phyloP scores from a whole-genome alignment of 2,888 invertebrate species.

The Apotomis capreana region DNA sequence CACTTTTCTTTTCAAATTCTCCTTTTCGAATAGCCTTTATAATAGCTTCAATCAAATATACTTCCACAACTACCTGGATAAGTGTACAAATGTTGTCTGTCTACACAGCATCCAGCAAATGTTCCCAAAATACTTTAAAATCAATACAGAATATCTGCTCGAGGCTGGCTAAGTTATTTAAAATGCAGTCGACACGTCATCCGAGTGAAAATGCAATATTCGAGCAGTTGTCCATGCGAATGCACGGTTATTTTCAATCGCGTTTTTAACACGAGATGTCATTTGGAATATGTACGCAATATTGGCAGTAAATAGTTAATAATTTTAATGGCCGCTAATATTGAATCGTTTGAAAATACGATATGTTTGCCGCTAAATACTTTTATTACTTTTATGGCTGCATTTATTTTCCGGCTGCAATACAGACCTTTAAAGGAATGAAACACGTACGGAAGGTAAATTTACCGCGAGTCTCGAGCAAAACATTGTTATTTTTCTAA shows the following conservation, averaged over 20 bases:
- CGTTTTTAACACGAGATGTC: slow-evolving; percentile 49
- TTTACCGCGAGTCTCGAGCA: slow-evolving; percentile 37
- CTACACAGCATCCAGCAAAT: slow-evolving; percentile 43
- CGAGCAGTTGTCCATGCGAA: slow-evolving; percentile 69
- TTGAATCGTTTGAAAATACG: background rate
- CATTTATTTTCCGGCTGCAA: slow-evolving; percentile 29
- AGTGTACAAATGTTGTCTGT: background rate
- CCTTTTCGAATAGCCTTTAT: background rate
- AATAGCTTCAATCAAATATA: slow-evolving; percentile 8
- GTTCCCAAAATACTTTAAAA: slow-evolving; percentile 64
- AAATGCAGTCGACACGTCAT: slow-evolving; percentile 80
- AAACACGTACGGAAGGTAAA: slow-evolving; percentile 41
- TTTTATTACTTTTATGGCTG: slow-evolving; percentile 16
- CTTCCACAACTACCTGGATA: slow-evolving; percentile 1
- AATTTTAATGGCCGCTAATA: background rate
- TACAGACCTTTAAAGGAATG: slow-evolving; percentile 37
- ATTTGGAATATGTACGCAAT: slow-evolving; percentile 29
- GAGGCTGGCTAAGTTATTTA: slow-evolving; percentile 76
- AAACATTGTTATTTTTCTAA: slow-evolving; percentile 38
- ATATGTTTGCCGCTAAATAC: slow-evolving; percentile 7
- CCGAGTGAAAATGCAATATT: slow-evolving; percentile 78
- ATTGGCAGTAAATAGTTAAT: slow-evolving; percentile 1
- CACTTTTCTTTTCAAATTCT: background rate
- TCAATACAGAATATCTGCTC: slow-evolving; percentile 62
- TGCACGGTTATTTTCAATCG: slow-evolving; percentile 73